Evolutionary conservation across 2,888 invertebrate genomes (phyloP).

Genomic region (Ichneumon xanthorius): DNA sequence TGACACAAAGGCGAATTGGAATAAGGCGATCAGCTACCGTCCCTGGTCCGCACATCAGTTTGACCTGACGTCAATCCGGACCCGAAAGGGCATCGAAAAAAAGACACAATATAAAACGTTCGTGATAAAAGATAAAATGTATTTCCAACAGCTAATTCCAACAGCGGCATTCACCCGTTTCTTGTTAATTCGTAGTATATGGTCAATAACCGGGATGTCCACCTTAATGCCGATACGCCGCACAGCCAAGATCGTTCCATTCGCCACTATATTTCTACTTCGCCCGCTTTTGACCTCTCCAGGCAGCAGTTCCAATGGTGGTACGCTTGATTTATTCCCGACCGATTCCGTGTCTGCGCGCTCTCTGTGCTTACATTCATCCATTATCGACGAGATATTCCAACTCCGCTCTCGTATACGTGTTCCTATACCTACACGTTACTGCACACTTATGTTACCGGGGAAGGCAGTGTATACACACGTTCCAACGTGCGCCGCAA

Average conservation of each 20-base stretch:
- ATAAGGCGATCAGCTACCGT: too few relatives aligned
- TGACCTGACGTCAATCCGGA: not conserved
- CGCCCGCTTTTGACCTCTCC: slow-evolving; percentile 47
- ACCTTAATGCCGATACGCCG: not conserved
- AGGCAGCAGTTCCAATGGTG: slow-evolving; percentile 46
- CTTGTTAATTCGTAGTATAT: not conserved
- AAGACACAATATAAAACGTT: too few relatives aligned
- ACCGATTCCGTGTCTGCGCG: slow-evolving; percentile 53
- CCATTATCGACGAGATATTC: slow-evolving; percentile 66
- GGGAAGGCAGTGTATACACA: slow-evolving; percentile 26
- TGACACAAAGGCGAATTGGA: too few relatives aligned
- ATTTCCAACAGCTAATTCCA: not conserved
- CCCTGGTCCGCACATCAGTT: not conserved
- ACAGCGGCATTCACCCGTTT: not conserved
- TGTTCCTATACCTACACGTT: slow-evolving; percentile 37
- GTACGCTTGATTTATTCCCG: slow-evolving; percentile 67
- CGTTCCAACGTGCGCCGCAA: slow-evolving; percentile 38
- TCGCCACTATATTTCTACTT: slow-evolving; percentile 16
- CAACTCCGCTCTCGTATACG: slow-evolving; percentile 38
- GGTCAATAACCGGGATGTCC: slow-evolving; percentile 7
- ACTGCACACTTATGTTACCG: slow-evolving; percentile 37
- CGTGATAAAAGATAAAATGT: not conserved
- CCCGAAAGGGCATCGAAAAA: not conserved
- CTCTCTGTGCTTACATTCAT: slow-evolving; percentile 50
- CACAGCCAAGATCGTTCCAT: not conserved